phyloP scores from a whole-genome alignment of 2,797 vertebrate genomes.

The Myiotriccus ornatus region DNA sequence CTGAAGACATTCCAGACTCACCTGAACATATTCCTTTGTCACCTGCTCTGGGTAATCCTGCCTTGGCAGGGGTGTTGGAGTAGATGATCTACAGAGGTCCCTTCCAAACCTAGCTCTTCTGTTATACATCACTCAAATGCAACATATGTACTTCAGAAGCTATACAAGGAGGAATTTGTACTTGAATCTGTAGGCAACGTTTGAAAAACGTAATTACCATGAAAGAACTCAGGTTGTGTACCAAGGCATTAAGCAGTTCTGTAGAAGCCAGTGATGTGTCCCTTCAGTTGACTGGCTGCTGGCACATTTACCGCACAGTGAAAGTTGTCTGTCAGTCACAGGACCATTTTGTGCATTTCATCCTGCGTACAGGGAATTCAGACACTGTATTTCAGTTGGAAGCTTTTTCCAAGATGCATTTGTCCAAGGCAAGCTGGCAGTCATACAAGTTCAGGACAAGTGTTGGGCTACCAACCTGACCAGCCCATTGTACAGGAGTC shows the following conservation, averaged over 20 bases:
- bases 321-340: background rate
- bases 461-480: background rate
- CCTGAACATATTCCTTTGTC: background rate
- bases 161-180: background rate
- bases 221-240: background rate
- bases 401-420: background rate
- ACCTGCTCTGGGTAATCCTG: background rate
- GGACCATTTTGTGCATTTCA: background rate
- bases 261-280: background rate
- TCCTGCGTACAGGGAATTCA: background rate
- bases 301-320: background rate
- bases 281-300: background rate
- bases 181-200: background rate
- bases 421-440: background rate
- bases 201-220: background rate
- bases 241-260: background rate
- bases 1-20: background rate
- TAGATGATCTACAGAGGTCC: background rate
- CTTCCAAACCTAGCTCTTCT: background rate
- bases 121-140: background rate
- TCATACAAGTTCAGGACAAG: background rate
- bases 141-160: background rate
- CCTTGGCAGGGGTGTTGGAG: background rate
- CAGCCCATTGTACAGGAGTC: background rate
- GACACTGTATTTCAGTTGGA: background rate